Evolutionary conservation across 2,797 vertebrate genomes (phyloP), one percentile per base, ranked within the genome.

Genomic region (Anguilla pacifica): DNA sequence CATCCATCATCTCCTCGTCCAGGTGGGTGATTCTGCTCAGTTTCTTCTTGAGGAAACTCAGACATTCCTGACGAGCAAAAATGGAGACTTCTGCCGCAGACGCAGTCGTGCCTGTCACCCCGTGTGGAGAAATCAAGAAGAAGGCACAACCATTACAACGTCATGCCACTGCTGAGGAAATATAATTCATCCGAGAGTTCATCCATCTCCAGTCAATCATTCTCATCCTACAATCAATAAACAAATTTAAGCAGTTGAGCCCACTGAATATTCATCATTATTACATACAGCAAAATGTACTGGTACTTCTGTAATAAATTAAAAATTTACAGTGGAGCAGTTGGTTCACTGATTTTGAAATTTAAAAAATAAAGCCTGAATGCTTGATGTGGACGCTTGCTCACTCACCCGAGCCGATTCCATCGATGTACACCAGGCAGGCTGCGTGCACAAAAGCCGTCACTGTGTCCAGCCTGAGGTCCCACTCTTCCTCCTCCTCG

Each of bases 361-460:
- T 70, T 70, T 70, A 28, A 28, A 11, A 70, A n/a, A 28, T 77
- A 77, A 11, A n/a, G 1, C 35, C 70, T 72, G 31, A 72, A 31
- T 72, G 70, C 13, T 31, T 31, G 10, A 70, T 11, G 2, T 11
- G 67, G 28, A 0, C 5, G 28, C 3, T 35, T 19, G 31, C 31
- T 6, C 1, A 91, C 95, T 91, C 91, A 99, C 98, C 98, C 89
- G 98, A 98, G 89, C 99, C 99, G 39, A 99, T 97, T 90, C 97
- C 97, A 85, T 99, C 99, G 31, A 99, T 93, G 88, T 98, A 99
- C 0, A 99, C 97, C 87, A 99, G 95, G 89, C 98, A 99, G 0
- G 98, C 98, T 0, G 97, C 98, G 0, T 99, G 98, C 89, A 99
- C 94, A 90, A 99, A 98, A 84, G 97, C 97, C 0, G 96, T 96